Evolutionary conservation across 1,140 invertebrate species (phyloP).

Genomic region (Oreohelix idahoensis): DNA sequence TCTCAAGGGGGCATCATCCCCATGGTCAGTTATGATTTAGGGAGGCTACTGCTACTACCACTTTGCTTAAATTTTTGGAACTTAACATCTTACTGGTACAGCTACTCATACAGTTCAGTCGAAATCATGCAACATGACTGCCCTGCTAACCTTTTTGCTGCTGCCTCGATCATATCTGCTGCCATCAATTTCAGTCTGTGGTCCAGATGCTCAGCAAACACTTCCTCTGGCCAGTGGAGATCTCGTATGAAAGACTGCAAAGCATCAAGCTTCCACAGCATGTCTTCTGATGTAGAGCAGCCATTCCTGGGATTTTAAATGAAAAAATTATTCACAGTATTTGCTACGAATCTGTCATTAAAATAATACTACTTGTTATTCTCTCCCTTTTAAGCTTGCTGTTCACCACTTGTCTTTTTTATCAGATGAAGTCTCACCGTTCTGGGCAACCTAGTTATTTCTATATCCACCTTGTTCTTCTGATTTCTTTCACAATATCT

Average conservation of each 20-base stretch:
- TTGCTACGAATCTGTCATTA: slow-evolving; percentile 52
- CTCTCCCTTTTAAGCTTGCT: not conserved
- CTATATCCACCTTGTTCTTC: too few relatives aligned
- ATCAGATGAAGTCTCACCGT: too few relatives aligned
- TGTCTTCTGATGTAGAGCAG: slow-evolving; percentile 97
- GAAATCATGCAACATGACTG: too few relatives aligned
- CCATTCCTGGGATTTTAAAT: slow-evolving; percentile 75
- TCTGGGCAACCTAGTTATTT: too few relatives aligned
- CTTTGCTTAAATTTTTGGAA: too few relatives aligned
- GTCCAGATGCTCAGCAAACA: slow-evolving; percentile 96
- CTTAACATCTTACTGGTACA: too few relatives aligned
- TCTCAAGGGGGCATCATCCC: too few relatives aligned
- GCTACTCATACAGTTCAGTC: too few relatives aligned
- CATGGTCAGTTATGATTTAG: too few relatives aligned
- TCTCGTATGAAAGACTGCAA: slow-evolving; percentile 98
- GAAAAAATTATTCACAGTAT: slow-evolving; percentile 82
- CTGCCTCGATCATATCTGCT: slow-evolving; percentile 99
- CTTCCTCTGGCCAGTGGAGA: slow-evolving; percentile 98
- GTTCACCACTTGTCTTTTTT: not conserved
- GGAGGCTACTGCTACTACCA: too few relatives aligned
- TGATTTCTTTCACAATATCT: too few relatives aligned
- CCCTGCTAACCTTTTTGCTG: slow-evolving; percentile 85
- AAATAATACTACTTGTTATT: not conserved
- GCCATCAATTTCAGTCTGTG: slow-evolving; percentile 98
- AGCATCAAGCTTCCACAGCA: slow-evolving; percentile 99